phyloP scores from a whole-genome alignment of 2,888 invertebrate species.

The Sympetrum striolatum region DNA sequence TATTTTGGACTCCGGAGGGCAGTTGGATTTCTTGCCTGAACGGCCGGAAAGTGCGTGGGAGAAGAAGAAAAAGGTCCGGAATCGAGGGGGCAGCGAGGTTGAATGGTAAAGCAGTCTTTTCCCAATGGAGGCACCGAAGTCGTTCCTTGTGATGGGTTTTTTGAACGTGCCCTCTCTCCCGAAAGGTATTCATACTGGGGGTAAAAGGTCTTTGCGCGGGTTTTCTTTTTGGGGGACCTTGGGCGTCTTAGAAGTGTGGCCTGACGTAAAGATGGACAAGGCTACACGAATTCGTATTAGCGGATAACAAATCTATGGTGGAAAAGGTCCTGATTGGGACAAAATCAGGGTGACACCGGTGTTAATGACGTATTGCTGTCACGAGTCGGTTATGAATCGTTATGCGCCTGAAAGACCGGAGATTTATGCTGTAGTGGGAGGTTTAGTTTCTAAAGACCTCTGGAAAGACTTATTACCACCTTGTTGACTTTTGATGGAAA shows the following conservation, averaged over 20 bases:
- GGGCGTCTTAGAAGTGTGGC: background rate
- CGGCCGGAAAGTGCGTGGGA: background rate
- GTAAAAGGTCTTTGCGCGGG: background rate
- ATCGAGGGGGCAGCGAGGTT: background rate
- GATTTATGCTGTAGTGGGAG: too few relatives aligned
- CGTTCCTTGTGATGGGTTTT: background rate
- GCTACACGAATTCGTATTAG: background rate
- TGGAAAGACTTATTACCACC: too few relatives aligned
- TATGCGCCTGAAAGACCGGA: too few relatives aligned
- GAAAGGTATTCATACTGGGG: background rate
- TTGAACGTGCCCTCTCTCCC: background rate
- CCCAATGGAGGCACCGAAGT: background rate
- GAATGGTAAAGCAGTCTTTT: background rate
- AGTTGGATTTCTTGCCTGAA: background rate
- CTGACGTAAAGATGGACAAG: background rate
- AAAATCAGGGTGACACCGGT: too few relatives aligned
- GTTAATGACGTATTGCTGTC: too few relatives aligned
- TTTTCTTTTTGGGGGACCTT: background rate
- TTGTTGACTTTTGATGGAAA: too few relatives aligned
- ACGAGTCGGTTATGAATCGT: too few relatives aligned
- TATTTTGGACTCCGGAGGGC: background rate
- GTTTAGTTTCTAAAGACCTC: too few relatives aligned
- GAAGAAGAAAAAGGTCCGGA: background rate
- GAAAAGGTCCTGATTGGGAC: too few relatives aligned
- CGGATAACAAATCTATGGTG: too few relatives aligned